phyloP scores from a whole-genome alignment of 2,888 invertebrate genomes.

The Cephus nigrinus region DNA sequence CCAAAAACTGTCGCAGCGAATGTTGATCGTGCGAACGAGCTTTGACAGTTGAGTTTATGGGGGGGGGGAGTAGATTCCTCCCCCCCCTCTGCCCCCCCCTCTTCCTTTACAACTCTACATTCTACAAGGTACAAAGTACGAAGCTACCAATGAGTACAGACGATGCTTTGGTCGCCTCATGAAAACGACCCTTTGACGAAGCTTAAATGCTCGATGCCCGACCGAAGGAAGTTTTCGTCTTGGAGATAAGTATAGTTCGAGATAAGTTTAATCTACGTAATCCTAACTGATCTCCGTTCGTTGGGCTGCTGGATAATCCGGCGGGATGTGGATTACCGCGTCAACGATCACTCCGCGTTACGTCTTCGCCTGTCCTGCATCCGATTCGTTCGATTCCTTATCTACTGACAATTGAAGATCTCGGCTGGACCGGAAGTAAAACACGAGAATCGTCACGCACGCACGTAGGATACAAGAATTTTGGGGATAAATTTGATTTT shows the following conservation, averaged over 20 bases:
- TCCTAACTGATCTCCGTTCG: slow-evolving; percentile 14
- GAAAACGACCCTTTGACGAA: not conserved
- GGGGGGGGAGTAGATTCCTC: not conserved
- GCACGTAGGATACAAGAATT: no score
- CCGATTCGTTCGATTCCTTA: not conserved
- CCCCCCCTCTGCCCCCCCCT: not conserved
- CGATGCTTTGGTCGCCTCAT: not conserved
- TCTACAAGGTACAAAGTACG: not conserved
- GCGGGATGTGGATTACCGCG: slow-evolving; percentile 11
- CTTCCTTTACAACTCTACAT: not conserved
- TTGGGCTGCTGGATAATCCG: slow-evolving; percentile 6
- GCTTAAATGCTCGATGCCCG: slow-evolving; percentile 10
- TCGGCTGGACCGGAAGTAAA: not conserved
- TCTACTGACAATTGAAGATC: not conserved
- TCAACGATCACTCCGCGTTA: not conserved
- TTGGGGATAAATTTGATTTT: no score
- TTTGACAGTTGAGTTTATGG: not conserved
- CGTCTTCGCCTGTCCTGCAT: not conserved
- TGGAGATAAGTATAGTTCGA: slow-evolving; percentile 14
- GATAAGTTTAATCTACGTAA: slow-evolving; percentile 11
- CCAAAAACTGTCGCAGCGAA: not conserved
- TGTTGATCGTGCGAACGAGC: not conserved
- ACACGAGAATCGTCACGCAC: not conserved
- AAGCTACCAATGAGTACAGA: not conserved
- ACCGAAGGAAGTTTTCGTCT: slow-evolving; percentile 14